Base-by-base conservation (phyloP, 2,888 invertebrate genomes). In the Candidula unifasciata region DNA sequence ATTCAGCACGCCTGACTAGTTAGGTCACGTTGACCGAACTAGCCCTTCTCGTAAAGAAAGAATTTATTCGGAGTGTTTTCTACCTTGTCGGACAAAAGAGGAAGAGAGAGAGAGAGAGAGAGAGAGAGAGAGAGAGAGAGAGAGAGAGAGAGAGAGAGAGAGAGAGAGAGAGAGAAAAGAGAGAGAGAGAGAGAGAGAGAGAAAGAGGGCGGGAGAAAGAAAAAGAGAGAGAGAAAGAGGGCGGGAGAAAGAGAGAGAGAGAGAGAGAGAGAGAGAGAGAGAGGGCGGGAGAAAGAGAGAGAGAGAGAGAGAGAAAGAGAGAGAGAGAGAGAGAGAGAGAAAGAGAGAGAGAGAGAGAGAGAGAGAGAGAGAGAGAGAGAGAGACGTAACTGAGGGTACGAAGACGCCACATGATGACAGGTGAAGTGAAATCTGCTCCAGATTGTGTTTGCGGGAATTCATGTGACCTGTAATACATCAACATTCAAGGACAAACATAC, bases 261-360 rank as follows among this genome's bases (percentile, higher is more conserved):
- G 64, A 64, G 64, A 64, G 64, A 64, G 64, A 64, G 16, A 13
- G 64, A 13, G 64, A 64, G 44, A 69, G 52, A 80, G 30, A 2
- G 68, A n/a, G 54, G 16, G 68, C 27, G 66, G 52, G 5, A 68
- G 21, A 30, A 54, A 44, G 68, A 44, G 68, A 52, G 16, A 80
- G 80, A 80, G 35, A 64, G 68, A 80, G 68, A 68, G 80, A 13
- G 68, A 30, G 44, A 80, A 44, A 66, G 66, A 68, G 6, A 52
- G n/a, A 16, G 16, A 30, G 33, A 10, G 78, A 33, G 78, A 78
- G 64, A 33, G 78, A 60, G 78, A 8, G 60, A 16, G 30, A 27
- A 21, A 18, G 18, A 27, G 77, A 27, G 13, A 30, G 54, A 33
- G 57, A 3, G 60, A 33, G 30, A 33, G 33, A 10, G 16, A 27